Percentiles rank a stretch among this genome's conserved stretches.
Evolutionary conservation across 2,113 vertebrate species (phyloP).

Genomic region (Dolichotis patagonum): DNA sequence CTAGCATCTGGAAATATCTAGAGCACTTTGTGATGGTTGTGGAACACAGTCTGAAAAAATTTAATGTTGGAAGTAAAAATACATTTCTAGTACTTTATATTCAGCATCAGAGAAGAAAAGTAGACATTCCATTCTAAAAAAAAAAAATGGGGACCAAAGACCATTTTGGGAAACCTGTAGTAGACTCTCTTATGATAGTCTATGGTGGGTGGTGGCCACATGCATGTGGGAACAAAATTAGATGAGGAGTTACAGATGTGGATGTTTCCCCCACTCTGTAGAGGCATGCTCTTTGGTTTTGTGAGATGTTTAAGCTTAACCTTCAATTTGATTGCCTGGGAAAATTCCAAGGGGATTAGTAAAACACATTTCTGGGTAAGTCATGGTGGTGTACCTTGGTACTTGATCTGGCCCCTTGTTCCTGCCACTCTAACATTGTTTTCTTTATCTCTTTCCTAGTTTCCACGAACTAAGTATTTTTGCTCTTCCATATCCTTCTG

Average conservation of each 20-base stretch:
- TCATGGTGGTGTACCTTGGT: neutral
- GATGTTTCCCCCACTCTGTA: neutral
- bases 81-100: neutral
- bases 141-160: neutral
- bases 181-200: neutral
- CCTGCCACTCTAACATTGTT: neutral
- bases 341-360: neutral
- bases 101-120: slow-evolving; percentile 25
- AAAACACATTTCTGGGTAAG: neutral
- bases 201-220: neutral
- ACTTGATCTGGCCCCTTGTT: neutral
- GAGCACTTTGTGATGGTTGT: neutral
- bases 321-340: neutral
- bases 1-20: neutral
- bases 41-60: neutral
- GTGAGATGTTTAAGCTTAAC: neutral
- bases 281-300: neutral
- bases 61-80: neutral
- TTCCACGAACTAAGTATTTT: neutral
- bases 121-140: neutral
- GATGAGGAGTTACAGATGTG: neutral
- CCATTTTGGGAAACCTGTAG: neutral
- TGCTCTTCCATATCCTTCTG: neutral
- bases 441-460: neutral
- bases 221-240: neutral